Evolutionary conservation across 1,140 invertebrate species (phyloP).

Genomic region (Atta texana): DNA sequence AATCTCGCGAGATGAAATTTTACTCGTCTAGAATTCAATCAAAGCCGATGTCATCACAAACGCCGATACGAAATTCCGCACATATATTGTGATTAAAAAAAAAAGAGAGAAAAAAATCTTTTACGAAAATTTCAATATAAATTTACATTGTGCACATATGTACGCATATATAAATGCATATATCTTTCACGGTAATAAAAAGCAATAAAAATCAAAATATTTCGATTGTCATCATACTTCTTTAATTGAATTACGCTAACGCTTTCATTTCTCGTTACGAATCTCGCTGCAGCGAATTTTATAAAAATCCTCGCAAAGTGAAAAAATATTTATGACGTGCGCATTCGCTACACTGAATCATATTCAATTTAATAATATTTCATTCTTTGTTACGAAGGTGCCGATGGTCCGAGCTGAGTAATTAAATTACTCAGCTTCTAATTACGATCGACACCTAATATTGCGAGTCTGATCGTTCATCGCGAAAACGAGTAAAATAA

Average conservation of each 20-base stretch:
- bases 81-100: conserved; percentile 16
- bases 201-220: conserved; percentile 20
- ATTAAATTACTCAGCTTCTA: conserved; percentile 66
- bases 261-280: conserved; percentile 5
- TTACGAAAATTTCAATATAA: conserved; percentile 4
- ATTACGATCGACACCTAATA: conserved; percentile 63
- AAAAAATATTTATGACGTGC: neutral
- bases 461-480: conserved; percentile 57
- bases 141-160: conserved; percentile 15
- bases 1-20: conserved; percentile 50
- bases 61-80: conserved; percentile 2
- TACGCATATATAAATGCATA: conserved; percentile 9
- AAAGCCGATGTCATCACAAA: conserved; percentile 14
- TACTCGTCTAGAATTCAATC: conserved; percentile 35
- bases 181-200: neutral
- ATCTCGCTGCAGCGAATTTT: neutral
- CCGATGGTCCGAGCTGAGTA: conserved; percentile 1
- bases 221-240: neutral
- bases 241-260: conserved; percentile 38
- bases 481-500: conserved; percentile 67
- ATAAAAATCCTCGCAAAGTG: neutral
- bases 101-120: neutral
- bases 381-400: neutral
- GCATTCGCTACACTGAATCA: neutral
- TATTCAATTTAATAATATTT: neutral